Evolutionary conservation across 1,140 invertebrate genomes (phyloP).

Genomic region (Drosophila bocki): DNA sequence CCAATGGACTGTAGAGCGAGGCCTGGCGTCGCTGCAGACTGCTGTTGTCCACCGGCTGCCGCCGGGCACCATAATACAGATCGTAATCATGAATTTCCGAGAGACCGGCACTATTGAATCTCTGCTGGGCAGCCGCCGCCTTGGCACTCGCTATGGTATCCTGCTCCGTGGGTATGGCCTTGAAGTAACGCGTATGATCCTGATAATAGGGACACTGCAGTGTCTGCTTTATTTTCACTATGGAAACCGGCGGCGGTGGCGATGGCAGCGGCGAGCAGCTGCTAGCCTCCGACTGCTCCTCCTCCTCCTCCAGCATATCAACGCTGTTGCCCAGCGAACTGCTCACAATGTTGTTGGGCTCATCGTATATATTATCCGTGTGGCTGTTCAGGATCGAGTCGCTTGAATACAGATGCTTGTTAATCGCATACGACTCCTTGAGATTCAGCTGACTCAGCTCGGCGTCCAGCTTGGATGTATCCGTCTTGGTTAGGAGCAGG

Average conservation of each 20-base stretch:
- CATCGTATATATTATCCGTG: conserved; percentile 84
- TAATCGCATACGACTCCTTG: conserved; percentile 79
- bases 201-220: conserved; percentile 75
- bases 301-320: conserved; percentile 68
- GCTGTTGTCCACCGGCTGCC: conserved; percentile 46
- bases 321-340: conserved; percentile 77
- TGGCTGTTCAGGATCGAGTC: conserved; percentile 81
- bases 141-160: conserved; percentile 77
- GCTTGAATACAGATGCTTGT: conserved; percentile 82
- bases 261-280: conserved; percentile 71
- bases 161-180: conserved; percentile 83
- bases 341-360: conserved; percentile 81
- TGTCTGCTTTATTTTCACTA: conserved; percentile 74
- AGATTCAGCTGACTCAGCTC: conserved; percentile 41
- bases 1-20: conserved; percentile 31
- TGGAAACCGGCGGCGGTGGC: conserved; percentile 70
- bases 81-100: conserved; percentile 84
- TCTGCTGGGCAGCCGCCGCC: conserved; percentile 70
- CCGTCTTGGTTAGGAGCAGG: conserved; percentile 46
- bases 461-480: conserved; percentile 15
- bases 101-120: conserved; percentile 74
- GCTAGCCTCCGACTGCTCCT: conserved; percentile 62
- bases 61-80: conserved; percentile 76
- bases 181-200: conserved; percentile 82
- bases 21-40: conserved; percentile 38